These are phyloP conservation scores for Syngnathus floridae DNA, from an alignment of 2,113 vertebrate species.

Conservation along the genomic window DNA sequence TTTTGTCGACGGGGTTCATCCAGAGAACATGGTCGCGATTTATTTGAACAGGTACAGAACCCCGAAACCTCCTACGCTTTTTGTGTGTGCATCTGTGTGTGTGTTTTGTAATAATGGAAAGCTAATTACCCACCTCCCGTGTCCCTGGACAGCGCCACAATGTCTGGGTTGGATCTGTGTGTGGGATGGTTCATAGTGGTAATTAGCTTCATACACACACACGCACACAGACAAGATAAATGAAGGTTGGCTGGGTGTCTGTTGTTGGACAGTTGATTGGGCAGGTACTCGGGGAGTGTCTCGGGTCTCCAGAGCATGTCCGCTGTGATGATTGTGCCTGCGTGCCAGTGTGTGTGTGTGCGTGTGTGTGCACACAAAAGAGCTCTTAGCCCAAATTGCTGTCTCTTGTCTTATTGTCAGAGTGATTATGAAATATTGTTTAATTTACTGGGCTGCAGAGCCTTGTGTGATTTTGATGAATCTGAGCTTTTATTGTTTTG, in stretches of 20 bases:
- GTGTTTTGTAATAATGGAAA: slow-evolving; percentile 74
- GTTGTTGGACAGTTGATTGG: slow-evolving; percentile 82
- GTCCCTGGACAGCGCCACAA: slow-evolving; percentile 76
- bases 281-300: slow-evolving; percentile 77
- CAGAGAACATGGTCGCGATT: not conserved
- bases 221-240: slow-evolving; percentile 87
- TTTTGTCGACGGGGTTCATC: not conserved
- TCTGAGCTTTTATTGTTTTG: slow-evolving; percentile 78
- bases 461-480: slow-evolving; percentile 81
- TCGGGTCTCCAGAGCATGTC: slow-evolving; percentile 88
- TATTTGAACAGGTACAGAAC: slow-evolving; percentile 33
- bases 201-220: slow-evolving; percentile 70
- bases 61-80: slow-evolving; percentile 27
- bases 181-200: slow-evolving; percentile 67
- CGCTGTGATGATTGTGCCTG: slow-evolving; percentile 85
- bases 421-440: slow-evolving; percentile 91
- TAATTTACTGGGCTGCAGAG: slow-evolving; percentile 78
- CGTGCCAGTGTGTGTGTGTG: slow-evolving; percentile 58
- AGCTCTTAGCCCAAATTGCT: slow-evolving; percentile 83
- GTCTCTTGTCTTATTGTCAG: slow-evolving; percentile 74
- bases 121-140: slow-evolving; percentile 80
- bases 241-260: slow-evolving; percentile 87
- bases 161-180: slow-evolving; percentile 85
- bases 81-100: slow-evolving; percentile 25
- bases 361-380: slow-evolving; percentile 66